Evolutionary conservation across 2,888 invertebrate species (phyloP).

Genomic region (Drosophila eohydei): DNA sequence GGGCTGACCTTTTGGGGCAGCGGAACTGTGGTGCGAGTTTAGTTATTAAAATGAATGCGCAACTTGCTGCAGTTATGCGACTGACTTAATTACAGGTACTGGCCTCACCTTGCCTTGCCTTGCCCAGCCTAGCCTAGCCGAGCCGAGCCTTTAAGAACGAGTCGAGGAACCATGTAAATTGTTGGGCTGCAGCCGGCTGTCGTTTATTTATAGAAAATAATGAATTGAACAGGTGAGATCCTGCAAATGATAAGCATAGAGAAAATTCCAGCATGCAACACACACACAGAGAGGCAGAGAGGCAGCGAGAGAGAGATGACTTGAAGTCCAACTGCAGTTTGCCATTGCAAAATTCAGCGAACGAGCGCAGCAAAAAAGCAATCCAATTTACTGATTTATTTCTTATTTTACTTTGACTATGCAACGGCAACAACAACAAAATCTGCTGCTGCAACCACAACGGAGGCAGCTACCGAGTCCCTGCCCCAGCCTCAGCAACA

Average conservation of each 20-base stretch:
- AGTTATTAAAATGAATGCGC: slow-evolving; percentile 75
- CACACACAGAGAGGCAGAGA: not conserved
- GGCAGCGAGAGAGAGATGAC: not conserved
- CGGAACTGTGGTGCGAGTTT: slow-evolving; percentile 42
- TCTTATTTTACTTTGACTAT: slow-evolving; percentile 81
- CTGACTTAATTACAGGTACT: slow-evolving; percentile 68
- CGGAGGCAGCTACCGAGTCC: slow-evolving; percentile 58
- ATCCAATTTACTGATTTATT: slow-evolving; percentile 82
- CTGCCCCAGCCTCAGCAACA: slow-evolving; percentile 19
- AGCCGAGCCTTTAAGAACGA: not conserved
- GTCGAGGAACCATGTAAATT: slow-evolving; percentile 66
- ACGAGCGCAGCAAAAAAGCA: slow-evolving; percentile 73
- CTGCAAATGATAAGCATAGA: slow-evolving; percentile 80
- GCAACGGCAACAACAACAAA: slow-evolving; percentile 54
- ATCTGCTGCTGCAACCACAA: slow-evolving; percentile 53
- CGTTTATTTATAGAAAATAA: slow-evolving; percentile 80
- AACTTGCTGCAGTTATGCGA: slow-evolving; percentile 53
- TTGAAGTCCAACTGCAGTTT: slow-evolving; percentile 46
- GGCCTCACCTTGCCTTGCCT: not conserved
- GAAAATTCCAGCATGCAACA: slow-evolving; percentile 74
- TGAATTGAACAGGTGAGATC: slow-evolving; percentile 82
- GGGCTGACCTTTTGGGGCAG: slow-evolving; percentile 64
- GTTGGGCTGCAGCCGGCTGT: slow-evolving; percentile 52
- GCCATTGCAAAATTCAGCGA: slow-evolving; percentile 67
- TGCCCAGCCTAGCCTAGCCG: not conserved